These are phyloP conservation scores for Drosophila mercatorum DNA, from an alignment of 2,888 invertebrate species.

Conservation along the genomic window DNA sequence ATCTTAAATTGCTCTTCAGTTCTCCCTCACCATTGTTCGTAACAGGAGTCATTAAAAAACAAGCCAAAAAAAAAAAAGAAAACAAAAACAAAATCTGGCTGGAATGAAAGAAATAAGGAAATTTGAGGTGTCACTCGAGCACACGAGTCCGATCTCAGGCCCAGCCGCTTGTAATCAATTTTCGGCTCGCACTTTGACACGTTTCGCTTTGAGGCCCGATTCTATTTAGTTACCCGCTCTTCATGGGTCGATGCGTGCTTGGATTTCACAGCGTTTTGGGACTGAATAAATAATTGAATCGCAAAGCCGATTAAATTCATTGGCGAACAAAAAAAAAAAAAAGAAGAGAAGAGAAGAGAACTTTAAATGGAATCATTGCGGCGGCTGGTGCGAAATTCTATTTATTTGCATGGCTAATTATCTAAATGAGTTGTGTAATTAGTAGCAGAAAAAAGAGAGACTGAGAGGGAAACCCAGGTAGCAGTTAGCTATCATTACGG, in stretches of 20 bases:
- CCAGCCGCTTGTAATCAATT: slow-evolving; percentile 26
- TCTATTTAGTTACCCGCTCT: slow-evolving; percentile 25
- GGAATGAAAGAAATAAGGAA: slow-evolving; percentile 36
- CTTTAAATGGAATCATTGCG: slow-evolving; percentile 22
- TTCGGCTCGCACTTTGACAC: slow-evolving; percentile 7
- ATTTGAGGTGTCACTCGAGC: slow-evolving; percentile 66
- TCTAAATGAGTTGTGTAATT: slow-evolving; percentile 68
- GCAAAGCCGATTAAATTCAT: slow-evolving; percentile 55
- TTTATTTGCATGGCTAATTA: slow-evolving; percentile 70
- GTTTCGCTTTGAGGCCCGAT: slow-evolving; percentile 31
- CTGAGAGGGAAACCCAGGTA: slow-evolving; percentile 2
- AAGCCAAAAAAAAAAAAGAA: slow-evolving; percentile 1
- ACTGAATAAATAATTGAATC: slow-evolving; percentile 54
- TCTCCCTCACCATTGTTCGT: slow-evolving; percentile 29
- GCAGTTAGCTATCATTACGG: slow-evolving; percentile 23
- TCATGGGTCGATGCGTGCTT: slow-evolving; percentile 43
- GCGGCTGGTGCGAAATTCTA: slow-evolving; percentile 16
- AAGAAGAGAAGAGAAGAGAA: slow-evolving; percentile 3
- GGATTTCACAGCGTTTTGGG: slow-evolving; percentile 32
- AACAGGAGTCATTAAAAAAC: slow-evolving; percentile 34
- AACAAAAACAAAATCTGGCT: slow-evolving; percentile 32
- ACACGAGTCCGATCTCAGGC: slow-evolving; percentile 39
- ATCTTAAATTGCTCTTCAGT: slow-evolving; percentile 45
- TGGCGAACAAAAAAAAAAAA: slow-evolving; percentile 19
- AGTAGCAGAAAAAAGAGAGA: slow-evolving; percentile 45